A percentile compares a stretch with the other conserved stretches of the same genome.
Evolutionary conservation across 2,888 invertebrate genomes (phyloP).

Genomic region (Limulus polyphemus): DNA sequence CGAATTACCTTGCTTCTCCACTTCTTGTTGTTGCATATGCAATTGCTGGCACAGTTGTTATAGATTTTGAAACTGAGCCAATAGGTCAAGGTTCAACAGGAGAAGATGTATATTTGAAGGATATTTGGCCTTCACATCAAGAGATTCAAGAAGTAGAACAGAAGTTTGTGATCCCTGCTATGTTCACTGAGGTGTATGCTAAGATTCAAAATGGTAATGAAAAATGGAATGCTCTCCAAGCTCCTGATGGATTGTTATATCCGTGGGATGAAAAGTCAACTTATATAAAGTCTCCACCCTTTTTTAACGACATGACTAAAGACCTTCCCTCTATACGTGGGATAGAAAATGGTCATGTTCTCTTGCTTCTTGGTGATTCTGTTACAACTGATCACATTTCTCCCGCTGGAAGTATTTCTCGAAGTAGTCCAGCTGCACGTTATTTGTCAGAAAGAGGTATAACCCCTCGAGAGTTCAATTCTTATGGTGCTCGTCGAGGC

Average conservation of each 20-base stretch:
- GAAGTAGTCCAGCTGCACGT: slow-evolving; percentile 83
- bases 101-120: slow-evolving; percentile 63
- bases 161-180: slow-evolving; percentile 79
- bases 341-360: slow-evolving; percentile 60
- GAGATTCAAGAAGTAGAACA: slow-evolving; percentile 78
- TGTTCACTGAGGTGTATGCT: slow-evolving; percentile 87
- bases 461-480: slow-evolving; percentile 89
- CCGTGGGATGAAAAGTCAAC: slow-evolving; percentile 84
- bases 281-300: slow-evolving; percentile 92
- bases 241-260: slow-evolving; percentile 70
- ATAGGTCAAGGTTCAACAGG: slow-evolving; percentile 57
- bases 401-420: slow-evolving; percentile 91
- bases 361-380: slow-evolving; percentile 83
- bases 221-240: slow-evolving; percentile 68
- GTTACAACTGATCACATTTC: slow-evolving; percentile 99
- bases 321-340: slow-evolving; percentile 49
- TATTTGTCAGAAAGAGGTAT: slow-evolving; percentile 58
- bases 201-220: slow-evolving; percentile 63
- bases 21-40: slow-evolving; percentile 94
- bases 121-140: slow-evolving; percentile 86
- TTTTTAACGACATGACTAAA: slow-evolving; percentile 67
- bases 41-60: slow-evolving; percentile 83
- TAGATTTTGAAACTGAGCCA: slow-evolving; percentile 85
- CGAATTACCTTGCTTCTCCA: slow-evolving; percentile 97
- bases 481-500: slow-evolving; percentile 91